Evolutionary conservation across 2,113 vertebrate species (phyloP).

Genomic region (Delphinapterus leucas): DNA sequence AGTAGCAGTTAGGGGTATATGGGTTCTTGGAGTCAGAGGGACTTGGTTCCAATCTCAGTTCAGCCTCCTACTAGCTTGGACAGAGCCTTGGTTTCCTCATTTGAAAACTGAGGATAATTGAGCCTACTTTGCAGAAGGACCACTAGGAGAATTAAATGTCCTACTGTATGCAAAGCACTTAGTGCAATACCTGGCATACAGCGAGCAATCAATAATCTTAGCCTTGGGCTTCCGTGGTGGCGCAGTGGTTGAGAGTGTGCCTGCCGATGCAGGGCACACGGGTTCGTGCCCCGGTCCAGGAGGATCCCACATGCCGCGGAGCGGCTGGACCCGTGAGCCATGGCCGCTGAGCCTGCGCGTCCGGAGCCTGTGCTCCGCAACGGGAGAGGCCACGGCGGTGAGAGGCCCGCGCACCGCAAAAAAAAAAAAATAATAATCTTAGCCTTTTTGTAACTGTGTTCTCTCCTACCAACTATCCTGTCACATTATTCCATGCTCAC

Average conservation of each 20-base stretch:
- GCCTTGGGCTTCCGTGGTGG: background rate
- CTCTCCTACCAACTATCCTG: background rate
- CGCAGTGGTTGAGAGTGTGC: no score
- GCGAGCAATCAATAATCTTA: constrained; percentile 5
- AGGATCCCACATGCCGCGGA: no score
- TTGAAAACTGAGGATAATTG: background rate
- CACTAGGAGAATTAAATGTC: constrained; percentile 5
- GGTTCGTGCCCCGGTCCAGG: no score
- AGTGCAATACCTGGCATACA: background rate
- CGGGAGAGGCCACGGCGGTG: no score
- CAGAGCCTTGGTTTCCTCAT: background rate
- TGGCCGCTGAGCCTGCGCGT: no score
- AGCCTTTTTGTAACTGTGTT: background rate
- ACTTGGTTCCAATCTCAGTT: background rate
- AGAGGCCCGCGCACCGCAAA: no score
- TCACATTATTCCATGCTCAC: background rate
- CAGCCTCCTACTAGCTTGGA: background rate
- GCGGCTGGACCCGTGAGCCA: no score
- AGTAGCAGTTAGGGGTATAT: background rate
- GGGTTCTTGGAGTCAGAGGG: background rate
- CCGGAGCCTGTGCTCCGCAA: no score
- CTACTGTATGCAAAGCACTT: background rate
- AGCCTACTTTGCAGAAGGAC: background rate
- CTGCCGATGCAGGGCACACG: no score
- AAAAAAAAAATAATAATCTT: background rate